Base-by-base conservation (phyloP, 2,888 invertebrate species). In the Drosophila borealis region DNA sequence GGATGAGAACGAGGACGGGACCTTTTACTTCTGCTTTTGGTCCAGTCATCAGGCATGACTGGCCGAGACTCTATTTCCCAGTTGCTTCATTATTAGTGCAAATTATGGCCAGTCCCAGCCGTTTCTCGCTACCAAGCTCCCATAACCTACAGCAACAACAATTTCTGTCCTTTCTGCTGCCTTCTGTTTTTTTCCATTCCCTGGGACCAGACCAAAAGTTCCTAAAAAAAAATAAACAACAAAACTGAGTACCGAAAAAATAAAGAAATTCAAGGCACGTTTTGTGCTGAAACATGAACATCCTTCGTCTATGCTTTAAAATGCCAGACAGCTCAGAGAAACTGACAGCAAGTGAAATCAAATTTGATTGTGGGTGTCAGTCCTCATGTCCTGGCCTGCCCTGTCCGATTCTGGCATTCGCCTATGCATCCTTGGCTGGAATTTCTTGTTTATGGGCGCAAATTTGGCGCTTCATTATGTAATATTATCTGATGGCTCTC, bases 71-170 rank as follows among this genome's bases (percentile, higher is more conserved):
- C 61, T 70, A 70, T 78, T 78, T 76, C 75, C 75, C 75, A 75
- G 64, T 75, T 79, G 81, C 64, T 78, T 72, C 74, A 75, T 81
- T 81, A 78, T 81, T 81, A 76, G 74, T 78, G 78, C 84, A 83
- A 81, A 81, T 86, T 80, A 78, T 78, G 70, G 62, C 54, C 49
- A 42, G 13, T 14, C 21, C 41, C 55, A 14, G 14, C 10, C 33
- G 10, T 10, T 41, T 21, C 50, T 41, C 14, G 4, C 25, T 33
- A n/a, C 17, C 57, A 51, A 36, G 36, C 36, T 11, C 19, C 56
- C 21, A 56, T 55, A 55, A 56, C 36, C 66, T 48, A 46, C 55
- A 67, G 48, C 56, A 13, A 49, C 14, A 33, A 9, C 34, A 19
- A 14, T 39, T 55, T 9, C 60, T 68, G 62, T 76, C 57, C 78